Percentiles rank a stretch among this genome's conserved stretches.
Conservation (phyloP, 2,888 invertebrate species). For the Dimorphilus gyrociliatus region DNA sequence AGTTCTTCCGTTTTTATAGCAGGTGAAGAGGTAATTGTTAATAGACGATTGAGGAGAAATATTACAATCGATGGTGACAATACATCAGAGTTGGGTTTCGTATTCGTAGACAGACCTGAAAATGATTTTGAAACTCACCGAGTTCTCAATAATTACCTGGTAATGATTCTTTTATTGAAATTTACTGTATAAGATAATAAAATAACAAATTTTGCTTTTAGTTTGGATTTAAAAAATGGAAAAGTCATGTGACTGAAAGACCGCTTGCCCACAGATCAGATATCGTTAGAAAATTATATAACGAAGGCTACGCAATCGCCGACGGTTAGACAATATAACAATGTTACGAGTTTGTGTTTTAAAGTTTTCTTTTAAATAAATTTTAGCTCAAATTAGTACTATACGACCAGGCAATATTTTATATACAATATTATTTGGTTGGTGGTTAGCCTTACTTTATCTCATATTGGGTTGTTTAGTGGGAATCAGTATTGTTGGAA, state of each 20-base stretch:
- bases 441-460: slow-evolving; percentile 27
- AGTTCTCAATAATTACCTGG: slow-evolving; percentile 25
- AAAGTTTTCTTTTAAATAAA: too few species aligned
- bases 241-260: slow-evolving; percentile 27
- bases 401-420: slow-evolving; percentile 18
- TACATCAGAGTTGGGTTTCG: slow-evolving; percentile 6
- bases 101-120: slow-evolving; percentile 13
- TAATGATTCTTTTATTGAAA: slow-evolving; percentile 5
- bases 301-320: slow-evolving; percentile 15
- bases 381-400: slow-evolving; percentile 16
- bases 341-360: not conserved
- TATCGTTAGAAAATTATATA: slow-evolving; percentile 25
- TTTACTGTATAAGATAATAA: too few species aligned
- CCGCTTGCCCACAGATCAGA: slow-evolving; percentile 24
- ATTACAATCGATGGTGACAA: too few species aligned
- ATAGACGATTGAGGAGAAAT: too few species aligned
- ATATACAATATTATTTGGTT: slow-evolving; percentile 24
- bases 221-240: slow-evolving; percentile 35
- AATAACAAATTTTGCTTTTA: slow-evolving; percentile 10
- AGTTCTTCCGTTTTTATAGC: too few species aligned
- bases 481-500: slow-evolving; percentile 20
- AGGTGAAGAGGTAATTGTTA: too few species aligned
- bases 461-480: slow-evolving; percentile 18
- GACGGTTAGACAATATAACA: slow-evolving; percentile 8
- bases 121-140: slow-evolving; percentile 24